Evolutionary conservation across 2,888 invertebrate genomes (phyloP).

Genomic region (Antheraea yamamai): DNA sequence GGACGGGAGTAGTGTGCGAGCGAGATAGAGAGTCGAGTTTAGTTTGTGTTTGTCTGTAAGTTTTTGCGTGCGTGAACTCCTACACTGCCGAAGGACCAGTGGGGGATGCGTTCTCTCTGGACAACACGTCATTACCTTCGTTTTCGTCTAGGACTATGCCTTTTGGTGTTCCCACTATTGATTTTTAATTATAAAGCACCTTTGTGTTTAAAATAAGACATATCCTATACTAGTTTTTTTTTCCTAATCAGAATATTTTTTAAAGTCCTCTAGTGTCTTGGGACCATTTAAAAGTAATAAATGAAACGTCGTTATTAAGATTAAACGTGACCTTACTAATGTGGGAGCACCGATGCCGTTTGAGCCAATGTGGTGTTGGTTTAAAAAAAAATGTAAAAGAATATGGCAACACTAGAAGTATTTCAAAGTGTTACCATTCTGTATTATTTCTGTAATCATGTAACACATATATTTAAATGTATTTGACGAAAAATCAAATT

Average conservation of each 20-base stretch:
- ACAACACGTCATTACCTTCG: background rate
- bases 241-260: constrained; percentile 1
- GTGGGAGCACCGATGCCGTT: constrained; percentile 10
- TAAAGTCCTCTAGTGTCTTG: background rate
- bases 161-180: constrained; percentile 3
- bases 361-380: constrained; percentile 10
- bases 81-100: background rate
- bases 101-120: background rate
- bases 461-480: background rate
- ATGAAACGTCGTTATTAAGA: background rate
- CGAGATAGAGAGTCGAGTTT: constrained; percentile 27
- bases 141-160: background rate
- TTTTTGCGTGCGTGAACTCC: background rate
- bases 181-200: background rate
- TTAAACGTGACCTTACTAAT: background rate
- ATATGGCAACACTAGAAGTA: background rate
- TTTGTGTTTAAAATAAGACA: constrained; percentile 7
- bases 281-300: background rate
- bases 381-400: background rate
- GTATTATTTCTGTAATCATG: background rate
- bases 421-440: background rate
- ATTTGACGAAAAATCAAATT: background rate
- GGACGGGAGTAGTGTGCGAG: constrained; percentile 38
- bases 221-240: constrained; percentile 1
- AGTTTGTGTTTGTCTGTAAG: background rate